Evolutionary conservation across 2,113 vertebrate genomes (phyloP).

Genomic region (Lepus timidus): DNA sequence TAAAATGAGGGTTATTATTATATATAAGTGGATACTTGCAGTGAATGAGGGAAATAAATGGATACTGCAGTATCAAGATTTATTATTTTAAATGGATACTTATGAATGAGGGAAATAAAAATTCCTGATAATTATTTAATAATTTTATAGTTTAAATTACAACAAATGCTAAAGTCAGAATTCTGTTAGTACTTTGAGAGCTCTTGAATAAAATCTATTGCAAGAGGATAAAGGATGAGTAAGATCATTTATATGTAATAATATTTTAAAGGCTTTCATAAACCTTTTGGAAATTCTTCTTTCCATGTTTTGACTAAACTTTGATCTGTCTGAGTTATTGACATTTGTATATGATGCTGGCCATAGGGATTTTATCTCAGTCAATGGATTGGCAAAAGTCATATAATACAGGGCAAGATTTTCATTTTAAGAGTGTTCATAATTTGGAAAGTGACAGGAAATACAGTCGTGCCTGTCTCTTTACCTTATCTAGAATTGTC

Average conservation of each 20-base stretch:
- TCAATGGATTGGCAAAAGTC: not conserved
- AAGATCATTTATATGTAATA: not conserved
- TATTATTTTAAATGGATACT: not conserved
- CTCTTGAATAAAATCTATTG: not conserved
- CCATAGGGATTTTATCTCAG: not conserved
- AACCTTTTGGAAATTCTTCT: not conserved
- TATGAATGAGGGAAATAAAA: not conserved
- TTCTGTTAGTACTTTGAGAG: not conserved
- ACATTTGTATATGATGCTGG: not conserved
- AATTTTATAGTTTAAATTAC: slow-evolving; percentile 6
- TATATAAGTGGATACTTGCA: not conserved
- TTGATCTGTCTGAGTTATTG: not conserved
- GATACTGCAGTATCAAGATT: no score
- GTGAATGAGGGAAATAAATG: no score
- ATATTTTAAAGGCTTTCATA: not conserved
- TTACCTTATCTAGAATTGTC: not conserved
- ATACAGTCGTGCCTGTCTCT: not conserved
- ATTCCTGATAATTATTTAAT: not conserved
- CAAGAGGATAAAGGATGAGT: not conserved
- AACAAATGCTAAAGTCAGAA: not conserved
- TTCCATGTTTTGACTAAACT: not conserved
- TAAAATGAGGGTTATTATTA: no score
- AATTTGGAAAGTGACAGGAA: not conserved
- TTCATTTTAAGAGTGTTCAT: not conserved
- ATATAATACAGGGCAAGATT: not conserved